A percentile compares a stretch with the other conserved stretches of the same genome.
Evolutionary conservation across 2,888 invertebrate species (phyloP).

Genomic region (Rhogogaster chlorosoma): DNA sequence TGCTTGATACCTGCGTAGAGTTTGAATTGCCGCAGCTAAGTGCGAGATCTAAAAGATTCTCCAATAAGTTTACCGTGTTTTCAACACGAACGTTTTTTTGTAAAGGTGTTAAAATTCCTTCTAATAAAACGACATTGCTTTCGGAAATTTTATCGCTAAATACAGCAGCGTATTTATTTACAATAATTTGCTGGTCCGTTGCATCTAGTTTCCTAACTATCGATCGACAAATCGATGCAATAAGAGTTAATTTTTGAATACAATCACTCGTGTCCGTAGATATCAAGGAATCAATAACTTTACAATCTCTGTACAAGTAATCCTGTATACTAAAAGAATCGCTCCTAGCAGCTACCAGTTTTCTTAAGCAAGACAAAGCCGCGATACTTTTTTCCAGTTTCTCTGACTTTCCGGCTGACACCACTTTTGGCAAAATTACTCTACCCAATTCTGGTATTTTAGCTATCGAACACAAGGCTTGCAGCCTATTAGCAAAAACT

Average conservation of each 20-base stretch:
- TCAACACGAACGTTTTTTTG: constrained; percentile 75
- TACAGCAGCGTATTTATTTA: constrained; percentile 75
- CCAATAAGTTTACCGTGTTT: constrained; percentile 75
- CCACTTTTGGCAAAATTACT: constrained; percentile 65
- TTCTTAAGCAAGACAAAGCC: constrained; percentile 66
- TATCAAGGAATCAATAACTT: constrained; percentile 77
- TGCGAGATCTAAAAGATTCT: constrained; percentile 74
- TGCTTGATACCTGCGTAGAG: constrained; percentile 77
- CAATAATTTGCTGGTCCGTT: constrained; percentile 77
- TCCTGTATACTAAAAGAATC: constrained; percentile 71
- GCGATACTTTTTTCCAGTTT: constrained; percentile 61
- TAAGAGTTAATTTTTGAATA: constrained; percentile 71
- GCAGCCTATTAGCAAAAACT: constrained; percentile 63
- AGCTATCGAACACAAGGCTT: constrained; percentile 66
- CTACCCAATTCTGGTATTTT: constrained; percentile 65
- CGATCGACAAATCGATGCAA: constrained; percentile 77
- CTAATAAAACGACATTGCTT: constrained; percentile 77
- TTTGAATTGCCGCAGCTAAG: constrained; percentile 73
- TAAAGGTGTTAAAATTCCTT: constrained; percentile 80
- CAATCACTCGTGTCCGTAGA: constrained; percentile 65
- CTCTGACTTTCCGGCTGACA: constrained; percentile 59
- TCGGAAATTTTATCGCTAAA: constrained; percentile 73
- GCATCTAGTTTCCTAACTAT: constrained; percentile 76
- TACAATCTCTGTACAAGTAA: constrained; percentile 76
- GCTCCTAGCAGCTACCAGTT: constrained; percentile 67